Evolutionary conservation across 2,797 vertebrate genomes (phyloP).

Genomic region (Cyprinella venusta): DNA sequence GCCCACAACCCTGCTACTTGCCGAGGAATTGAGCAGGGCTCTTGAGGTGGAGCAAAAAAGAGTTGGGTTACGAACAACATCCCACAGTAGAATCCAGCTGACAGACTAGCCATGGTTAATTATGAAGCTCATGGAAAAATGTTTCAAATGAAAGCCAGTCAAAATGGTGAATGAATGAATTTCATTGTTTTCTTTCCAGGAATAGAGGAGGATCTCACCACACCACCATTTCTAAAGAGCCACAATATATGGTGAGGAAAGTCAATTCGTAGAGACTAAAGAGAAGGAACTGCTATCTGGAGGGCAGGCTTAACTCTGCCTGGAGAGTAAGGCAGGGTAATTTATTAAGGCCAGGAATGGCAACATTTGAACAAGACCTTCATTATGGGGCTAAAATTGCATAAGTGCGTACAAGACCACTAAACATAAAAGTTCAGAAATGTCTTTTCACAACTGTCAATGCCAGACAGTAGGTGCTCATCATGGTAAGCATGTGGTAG

Average conservation of each 20-base stretch:
- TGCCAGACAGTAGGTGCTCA: conserved; percentile 5
- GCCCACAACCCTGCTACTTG: conserved; percentile 23
- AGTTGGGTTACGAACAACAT: conserved; percentile 67
- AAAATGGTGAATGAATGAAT: conserved; percentile 71
- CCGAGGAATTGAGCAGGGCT: conserved; percentile 42
- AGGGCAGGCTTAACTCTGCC: conserved; percentile 42
- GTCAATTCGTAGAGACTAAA: conserved; percentile 44
- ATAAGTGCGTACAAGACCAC: not conserved
- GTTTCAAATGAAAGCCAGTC: conserved; percentile 65
- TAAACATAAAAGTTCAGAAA: not conserved
- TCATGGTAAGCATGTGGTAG: conserved; percentile 1
- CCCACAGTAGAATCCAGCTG: conserved; percentile 67
- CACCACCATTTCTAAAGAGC: conserved; percentile 50
- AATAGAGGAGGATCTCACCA: conserved; percentile 64
- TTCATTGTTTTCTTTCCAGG: conserved; percentile 69
- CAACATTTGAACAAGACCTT: conserved; percentile 34
- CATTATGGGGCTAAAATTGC: not conserved
- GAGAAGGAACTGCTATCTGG: conserved; percentile 38
- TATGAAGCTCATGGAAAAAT: conserved; percentile 74
- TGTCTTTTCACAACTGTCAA: not conserved
- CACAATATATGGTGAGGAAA: conserved; percentile 14
- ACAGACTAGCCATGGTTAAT: conserved; percentile 72
- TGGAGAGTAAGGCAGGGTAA: conserved; percentile 44
- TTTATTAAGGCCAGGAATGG: conserved; percentile 43
- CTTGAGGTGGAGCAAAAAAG: conserved; percentile 55